Evolutionary conservation across 2,888 invertebrate species (phyloP).

Genomic region (Siphlonurus alternatus): DNA sequence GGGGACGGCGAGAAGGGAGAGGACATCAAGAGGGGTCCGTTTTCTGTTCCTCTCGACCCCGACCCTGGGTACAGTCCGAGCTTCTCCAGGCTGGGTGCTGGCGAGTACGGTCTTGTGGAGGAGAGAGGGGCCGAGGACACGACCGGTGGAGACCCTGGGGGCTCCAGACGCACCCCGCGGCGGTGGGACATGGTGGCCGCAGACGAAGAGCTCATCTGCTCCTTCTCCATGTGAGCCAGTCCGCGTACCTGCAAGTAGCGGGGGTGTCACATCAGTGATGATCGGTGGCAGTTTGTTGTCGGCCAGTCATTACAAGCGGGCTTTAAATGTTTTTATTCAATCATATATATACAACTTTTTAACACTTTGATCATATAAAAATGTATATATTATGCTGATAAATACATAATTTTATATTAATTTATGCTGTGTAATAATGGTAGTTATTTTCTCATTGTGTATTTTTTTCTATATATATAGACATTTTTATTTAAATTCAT

Average conservation of each 20-base stretch:
- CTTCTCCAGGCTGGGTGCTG: conserved; percentile 12
- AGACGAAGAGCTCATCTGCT: conserved; percentile 24
- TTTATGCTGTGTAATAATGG: too few relatives aligned
- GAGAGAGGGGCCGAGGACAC: conserved; percentile 21
- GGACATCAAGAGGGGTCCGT: conserved; percentile 1
- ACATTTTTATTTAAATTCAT: too few relatives aligned
- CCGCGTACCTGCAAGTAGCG: conserved; percentile 41
- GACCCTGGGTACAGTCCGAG: conserved; percentile 9
- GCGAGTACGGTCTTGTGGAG: conserved; percentile 12
- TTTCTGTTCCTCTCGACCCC: conserved; percentile 2
- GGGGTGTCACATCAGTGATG: neutral
- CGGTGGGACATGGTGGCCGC: conserved; percentile 4
- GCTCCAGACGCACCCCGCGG: conserved; percentile 27
- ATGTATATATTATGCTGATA: too few relatives aligned
- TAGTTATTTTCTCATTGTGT: too few relatives aligned
- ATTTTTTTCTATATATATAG: too few relatives aligned
- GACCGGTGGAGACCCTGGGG: conserved; percentile 28
- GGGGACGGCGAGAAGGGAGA: conserved; percentile 13
- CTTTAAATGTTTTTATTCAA: too few relatives aligned
- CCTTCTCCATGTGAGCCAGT: conserved; percentile 39
- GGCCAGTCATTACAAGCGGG: too few relatives aligned
- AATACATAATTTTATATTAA: too few relatives aligned
- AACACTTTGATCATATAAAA: too few relatives aligned
- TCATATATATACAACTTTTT: too few relatives aligned
- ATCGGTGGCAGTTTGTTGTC: too few relatives aligned